phyloP scores from a whole-genome alignment of 2,888 invertebrate genomes.

The Tigriopus californicus region DNA sequence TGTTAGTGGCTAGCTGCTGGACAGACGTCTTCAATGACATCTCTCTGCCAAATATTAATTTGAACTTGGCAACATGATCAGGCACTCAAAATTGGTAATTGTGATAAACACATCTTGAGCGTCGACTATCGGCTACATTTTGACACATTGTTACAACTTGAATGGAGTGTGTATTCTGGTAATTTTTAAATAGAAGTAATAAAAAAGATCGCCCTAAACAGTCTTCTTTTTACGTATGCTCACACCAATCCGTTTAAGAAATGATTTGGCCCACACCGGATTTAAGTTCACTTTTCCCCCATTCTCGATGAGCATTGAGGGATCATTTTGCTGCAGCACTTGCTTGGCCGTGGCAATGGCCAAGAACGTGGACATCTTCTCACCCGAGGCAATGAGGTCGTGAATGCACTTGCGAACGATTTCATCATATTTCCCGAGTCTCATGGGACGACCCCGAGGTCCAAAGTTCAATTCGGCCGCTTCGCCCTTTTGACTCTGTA shows the following conservation, averaged over 20 bases:
- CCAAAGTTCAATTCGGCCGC: constrained; percentile 22
- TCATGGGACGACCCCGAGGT: constrained; percentile 23
- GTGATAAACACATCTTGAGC: too few species aligned
- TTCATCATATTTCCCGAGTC: constrained; percentile 23
- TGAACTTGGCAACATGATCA: too few species aligned
- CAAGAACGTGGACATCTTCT: constrained; percentile 24
- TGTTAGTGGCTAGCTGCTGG: too few species aligned
- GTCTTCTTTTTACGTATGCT: background rate
- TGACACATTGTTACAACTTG: too few species aligned
- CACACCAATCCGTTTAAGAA: constrained; percentile 22
- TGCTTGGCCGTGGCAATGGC: constrained; percentile 27
- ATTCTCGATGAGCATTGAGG: constrained; percentile 26
- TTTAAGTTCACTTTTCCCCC: constrained; percentile 28
- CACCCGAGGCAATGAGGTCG: constrained; percentile 22
- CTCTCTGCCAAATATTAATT: too few species aligned
- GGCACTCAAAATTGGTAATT: too few species aligned
- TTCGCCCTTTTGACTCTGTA: constrained; percentile 17
- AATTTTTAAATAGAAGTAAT: too few species aligned
- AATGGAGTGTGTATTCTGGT: too few species aligned
- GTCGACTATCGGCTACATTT: too few species aligned
- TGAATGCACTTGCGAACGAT: constrained; percentile 23
- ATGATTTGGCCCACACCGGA: constrained; percentile 28
- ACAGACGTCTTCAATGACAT: too few species aligned
- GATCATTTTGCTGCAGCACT: constrained; percentile 26
- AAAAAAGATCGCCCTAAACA: too few species aligned